These are phyloP conservation scores for Rotaria socialis DNA, from an alignment of 2,888 invertebrate genomes.

Conservation along the genomic window DNA sequence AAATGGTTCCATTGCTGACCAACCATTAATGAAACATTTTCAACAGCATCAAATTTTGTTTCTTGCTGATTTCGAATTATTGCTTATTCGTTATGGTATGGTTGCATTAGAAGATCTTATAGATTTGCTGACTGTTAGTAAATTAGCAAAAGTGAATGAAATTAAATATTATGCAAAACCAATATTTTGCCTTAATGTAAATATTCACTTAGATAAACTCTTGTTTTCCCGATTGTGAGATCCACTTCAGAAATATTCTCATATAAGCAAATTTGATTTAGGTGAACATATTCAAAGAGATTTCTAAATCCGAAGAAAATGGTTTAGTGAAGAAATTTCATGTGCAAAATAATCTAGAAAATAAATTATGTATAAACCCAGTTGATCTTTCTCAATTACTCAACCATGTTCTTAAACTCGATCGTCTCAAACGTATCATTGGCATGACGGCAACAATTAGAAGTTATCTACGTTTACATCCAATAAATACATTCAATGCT, in stretches of 20 bases:
- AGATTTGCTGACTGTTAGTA: neutral
- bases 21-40: neutral
- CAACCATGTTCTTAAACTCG: conserved; percentile 4
- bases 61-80: neutral
- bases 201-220: neutral
- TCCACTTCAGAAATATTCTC: too few relatives aligned
- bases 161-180: neutral
- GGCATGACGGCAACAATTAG: neutral
- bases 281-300: neutral
- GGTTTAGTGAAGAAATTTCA: neutral
- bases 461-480: neutral
- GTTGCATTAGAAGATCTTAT: neutral
- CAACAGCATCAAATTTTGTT: neutral
- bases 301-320: neutral
- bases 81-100: neutral
- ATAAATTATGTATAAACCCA: neutral
- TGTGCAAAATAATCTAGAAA: neutral
- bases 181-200: neutral
- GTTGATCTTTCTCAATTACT: neutral
- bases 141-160: neutral
- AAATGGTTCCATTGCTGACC: neutral
- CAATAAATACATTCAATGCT: neutral
- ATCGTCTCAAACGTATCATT: neutral
- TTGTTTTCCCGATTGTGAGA: too few relatives aligned
- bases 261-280: neutral